Conservation (phyloP, 2,888 invertebrate genomes). For the Heliconius charithonia region DNA sequence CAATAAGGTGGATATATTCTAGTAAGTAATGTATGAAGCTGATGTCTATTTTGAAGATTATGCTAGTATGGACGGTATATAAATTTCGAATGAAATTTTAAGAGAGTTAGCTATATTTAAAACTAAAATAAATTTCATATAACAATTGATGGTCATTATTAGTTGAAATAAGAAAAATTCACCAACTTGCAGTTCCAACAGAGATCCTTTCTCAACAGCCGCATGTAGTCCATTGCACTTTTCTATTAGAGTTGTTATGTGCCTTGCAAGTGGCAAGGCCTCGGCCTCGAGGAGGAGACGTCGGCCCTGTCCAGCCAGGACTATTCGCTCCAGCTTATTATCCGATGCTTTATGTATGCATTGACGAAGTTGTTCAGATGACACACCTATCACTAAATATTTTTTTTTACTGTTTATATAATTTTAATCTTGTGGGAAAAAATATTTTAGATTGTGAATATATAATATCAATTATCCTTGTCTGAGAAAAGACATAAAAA, state of each 20-base stretch:
- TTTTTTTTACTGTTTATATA: neutral
- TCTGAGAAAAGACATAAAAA: no score
- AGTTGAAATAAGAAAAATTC: neutral
- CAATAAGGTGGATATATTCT: no score
- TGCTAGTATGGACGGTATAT: no score
- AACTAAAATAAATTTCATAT: no score
- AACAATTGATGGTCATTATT: neutral
- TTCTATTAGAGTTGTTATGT: slow-evolving; percentile 86
- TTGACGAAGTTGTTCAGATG: slow-evolving; percentile 70
- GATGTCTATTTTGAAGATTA: no score
- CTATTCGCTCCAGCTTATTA: slow-evolving; percentile 75
- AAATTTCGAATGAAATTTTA: no score
- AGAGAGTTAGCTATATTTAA: no score
- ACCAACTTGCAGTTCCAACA: slow-evolving; percentile 85
- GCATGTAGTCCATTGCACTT: slow-evolving; percentile 91
- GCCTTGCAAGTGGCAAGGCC: slow-evolving; percentile 61
- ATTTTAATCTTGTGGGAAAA: neutral
- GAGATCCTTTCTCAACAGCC: slow-evolving; percentile 89
- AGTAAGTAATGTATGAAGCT: no score
- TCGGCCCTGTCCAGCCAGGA: slow-evolving; percentile 75
- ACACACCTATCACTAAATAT: slow-evolving; percentile 64
- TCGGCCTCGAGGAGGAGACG: slow-evolving; percentile 70
- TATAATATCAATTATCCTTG: neutral
- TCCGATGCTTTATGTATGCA: slow-evolving; percentile 71
- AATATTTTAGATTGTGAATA: neutral